Percentiles rank a stretch among this genome's conserved stretches.
These are phyloP conservation scores for Myanophis thanlyinensis DNA, from an alignment of 2,113 vertebrate genomes.

Conservation along the genomic window DNA sequence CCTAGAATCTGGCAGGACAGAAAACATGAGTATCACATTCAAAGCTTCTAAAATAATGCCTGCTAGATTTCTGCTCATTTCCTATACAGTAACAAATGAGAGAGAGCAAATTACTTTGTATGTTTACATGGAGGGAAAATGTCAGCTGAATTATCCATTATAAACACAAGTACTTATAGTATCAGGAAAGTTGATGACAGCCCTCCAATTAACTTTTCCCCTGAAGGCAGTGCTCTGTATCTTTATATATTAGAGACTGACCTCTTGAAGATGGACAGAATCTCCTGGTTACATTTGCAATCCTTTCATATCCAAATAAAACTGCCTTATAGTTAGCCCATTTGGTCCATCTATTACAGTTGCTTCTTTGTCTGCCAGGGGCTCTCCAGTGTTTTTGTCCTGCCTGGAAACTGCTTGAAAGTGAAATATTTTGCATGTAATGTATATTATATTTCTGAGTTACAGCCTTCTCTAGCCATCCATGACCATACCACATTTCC, in stretches of 20 bases:
- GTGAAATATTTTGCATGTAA: background rate
- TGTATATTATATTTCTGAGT: background rate
- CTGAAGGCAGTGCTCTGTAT: background rate
- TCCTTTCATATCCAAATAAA: background rate
- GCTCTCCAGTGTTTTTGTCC: background rate
- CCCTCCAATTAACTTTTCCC: background rate
- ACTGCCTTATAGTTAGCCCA: background rate
- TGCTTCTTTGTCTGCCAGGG: background rate
- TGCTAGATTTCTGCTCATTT: background rate
- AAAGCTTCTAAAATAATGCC: background rate
- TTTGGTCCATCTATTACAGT: background rate
- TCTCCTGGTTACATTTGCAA: background rate
- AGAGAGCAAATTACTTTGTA: background rate
- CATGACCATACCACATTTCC: background rate
- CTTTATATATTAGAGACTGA: background rate
- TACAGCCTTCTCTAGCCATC: background rate
- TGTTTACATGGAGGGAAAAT: background rate
- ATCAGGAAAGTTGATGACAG: background rate
- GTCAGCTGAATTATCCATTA: conserved; percentile 1
- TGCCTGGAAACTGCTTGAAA: background rate
- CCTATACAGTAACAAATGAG: background rate
- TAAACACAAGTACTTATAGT: background rate
- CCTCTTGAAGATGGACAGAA: background rate
- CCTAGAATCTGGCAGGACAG: background rate
- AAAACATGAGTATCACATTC: background rate